These are phyloP conservation scores for Atherinomorus stipes DNA, from an alignment of 2,113 vertebrate species.

Conservation along the genomic window DNA sequence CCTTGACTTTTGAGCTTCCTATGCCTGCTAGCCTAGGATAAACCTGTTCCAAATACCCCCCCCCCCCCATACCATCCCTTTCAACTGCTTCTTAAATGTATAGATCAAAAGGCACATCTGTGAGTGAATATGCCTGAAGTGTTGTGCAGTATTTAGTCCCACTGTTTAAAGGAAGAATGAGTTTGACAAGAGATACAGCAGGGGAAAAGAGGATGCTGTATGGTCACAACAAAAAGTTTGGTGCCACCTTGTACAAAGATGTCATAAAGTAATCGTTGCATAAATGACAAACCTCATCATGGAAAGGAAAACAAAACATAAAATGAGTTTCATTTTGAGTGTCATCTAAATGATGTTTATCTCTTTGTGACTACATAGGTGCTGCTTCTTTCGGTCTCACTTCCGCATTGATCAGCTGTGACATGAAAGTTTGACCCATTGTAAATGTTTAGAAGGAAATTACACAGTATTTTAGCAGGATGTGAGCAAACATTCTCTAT, in stretches of 20 bases:
- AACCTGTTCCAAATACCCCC: neutral
- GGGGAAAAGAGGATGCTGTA: conserved; percentile 14
- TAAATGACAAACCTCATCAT: conserved; percentile 1
- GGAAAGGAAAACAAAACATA: conserved; percentile 21
- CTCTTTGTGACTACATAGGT: neutral
- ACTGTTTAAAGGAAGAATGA: neutral
- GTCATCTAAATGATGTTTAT: neutral
- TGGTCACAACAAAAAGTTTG: conserved; percentile 16
- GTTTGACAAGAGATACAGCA: conserved; percentile 14
- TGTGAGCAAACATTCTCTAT: neutral
- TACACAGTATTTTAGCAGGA: neutral
- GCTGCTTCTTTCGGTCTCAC: neutral
- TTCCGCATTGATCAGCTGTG: neutral
- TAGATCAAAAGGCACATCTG: neutral
- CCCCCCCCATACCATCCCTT: neutral
- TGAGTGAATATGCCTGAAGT: conserved; percentile 8
- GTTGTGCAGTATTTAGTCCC: neutral
- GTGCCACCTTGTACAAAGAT: neutral
- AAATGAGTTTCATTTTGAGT: conserved; percentile 43
- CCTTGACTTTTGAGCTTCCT: neutral
- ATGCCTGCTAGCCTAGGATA: neutral
- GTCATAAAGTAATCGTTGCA: conserved; percentile 26
- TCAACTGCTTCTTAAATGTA: neutral
- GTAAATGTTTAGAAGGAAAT: neutral
- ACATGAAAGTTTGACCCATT: neutral